Evolutionary conservation across 1,140 invertebrate genomes (phyloP).

Genomic region (Protaetia brevitarsis): DNA sequence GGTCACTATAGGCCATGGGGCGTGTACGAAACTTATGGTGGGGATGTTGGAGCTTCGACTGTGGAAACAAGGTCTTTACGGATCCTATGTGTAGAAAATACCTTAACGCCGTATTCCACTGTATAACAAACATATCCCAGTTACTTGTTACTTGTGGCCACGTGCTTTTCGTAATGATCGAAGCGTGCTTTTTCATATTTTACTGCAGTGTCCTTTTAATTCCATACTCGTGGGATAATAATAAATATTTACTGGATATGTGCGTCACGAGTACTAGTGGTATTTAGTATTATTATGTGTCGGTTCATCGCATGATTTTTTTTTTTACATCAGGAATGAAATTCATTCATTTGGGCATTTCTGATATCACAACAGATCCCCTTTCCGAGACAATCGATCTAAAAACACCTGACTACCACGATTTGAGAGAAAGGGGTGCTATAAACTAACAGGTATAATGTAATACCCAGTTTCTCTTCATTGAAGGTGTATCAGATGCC

Average conservation of each 20-base stretch:
- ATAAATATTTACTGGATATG: background rate
- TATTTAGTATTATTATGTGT: too few species aligned
- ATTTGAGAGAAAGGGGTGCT: too few species aligned
- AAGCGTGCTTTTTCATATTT: background rate
- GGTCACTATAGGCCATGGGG: conserved; percentile 49
- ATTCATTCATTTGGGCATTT: too few species aligned
- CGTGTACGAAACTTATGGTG: conserved; percentile 39
- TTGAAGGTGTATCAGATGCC: too few species aligned
- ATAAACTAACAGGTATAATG: too few species aligned
- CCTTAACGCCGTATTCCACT: background rate
- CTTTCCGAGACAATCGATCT: too few species aligned
- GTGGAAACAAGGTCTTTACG: conserved; percentile 19
- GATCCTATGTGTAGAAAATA: background rate
- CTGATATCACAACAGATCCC: too few species aligned
- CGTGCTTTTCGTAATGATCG: conserved; percentile 8
- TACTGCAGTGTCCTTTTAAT: background rate
- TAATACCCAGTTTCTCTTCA: too few species aligned
- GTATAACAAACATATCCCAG: background rate
- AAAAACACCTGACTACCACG: too few species aligned
- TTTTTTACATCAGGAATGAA: too few species aligned
- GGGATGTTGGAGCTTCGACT: conserved; percentile 27
- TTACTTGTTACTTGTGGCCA: conserved; percentile 22
- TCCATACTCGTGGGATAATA: too few species aligned
- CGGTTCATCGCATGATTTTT: too few species aligned
- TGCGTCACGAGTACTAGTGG: background rate